phyloP scores from a whole-genome alignment of 2,113 vertebrate genomes.

The Addax nasomaculatus region DNA sequence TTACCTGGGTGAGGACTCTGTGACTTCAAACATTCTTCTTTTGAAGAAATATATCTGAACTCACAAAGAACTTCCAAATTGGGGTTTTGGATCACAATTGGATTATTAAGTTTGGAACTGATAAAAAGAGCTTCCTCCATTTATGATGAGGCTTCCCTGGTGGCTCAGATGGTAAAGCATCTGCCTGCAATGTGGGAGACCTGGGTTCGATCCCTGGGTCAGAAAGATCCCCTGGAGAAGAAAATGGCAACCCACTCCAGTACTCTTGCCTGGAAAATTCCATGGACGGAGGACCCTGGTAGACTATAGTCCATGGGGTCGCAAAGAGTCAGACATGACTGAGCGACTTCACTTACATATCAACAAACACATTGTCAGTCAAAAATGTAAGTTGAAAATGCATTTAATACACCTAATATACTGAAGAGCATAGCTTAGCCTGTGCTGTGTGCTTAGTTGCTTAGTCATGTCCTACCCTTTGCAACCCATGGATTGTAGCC shows the following conservation, averaged over 20 bases:
- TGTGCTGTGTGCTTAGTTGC: neutral
- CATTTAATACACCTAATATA: neutral
- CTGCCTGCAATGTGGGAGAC: too few relatives aligned
- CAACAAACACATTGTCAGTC: neutral
- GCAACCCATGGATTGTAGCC: neutral
- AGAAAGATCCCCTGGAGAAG: too few relatives aligned
- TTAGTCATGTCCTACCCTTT: neutral
- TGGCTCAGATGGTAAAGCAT: too few relatives aligned
- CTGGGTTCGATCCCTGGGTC: too few relatives aligned
- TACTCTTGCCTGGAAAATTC: too few relatives aligned
- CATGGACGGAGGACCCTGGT: too few relatives aligned
- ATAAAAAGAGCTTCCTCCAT: neutral
- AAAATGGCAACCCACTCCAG: too few relatives aligned
- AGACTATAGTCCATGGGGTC: too few relatives aligned
- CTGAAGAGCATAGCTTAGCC: neutral
- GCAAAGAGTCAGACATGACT: too few relatives aligned
- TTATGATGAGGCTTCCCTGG: neutral
- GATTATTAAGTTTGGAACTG: neutral
- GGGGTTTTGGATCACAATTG: neutral
- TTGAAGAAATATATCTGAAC: neutral
- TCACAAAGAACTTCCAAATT: neutral
- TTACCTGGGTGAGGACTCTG: neutral
- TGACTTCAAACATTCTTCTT: neutral
- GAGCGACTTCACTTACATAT: neutral
- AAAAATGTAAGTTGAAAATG: neutral